Base-by-base conservation (phyloP, 2,113 vertebrate species). In the Lophius piscatorius region DNA sequence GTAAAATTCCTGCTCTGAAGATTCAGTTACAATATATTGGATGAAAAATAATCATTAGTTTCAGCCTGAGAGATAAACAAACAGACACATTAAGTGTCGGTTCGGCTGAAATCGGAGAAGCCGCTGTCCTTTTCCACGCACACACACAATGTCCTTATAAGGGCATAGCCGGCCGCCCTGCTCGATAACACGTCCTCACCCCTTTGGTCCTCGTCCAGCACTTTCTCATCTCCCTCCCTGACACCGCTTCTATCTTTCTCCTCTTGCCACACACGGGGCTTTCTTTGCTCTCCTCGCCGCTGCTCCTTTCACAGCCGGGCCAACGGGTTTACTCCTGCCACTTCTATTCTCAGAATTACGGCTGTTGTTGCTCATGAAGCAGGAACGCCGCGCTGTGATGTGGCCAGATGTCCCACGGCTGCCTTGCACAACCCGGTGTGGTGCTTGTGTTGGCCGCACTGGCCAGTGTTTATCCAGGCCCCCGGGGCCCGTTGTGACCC, bases 361-460 rank as follows among this genome's bases (percentile, higher is more conserved):
- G 58, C 70, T 72, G 78, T 76, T 82, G 71, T 77, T 77, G 78
- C 74, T 76, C 83, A 74, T 85, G 76, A 82, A 74, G 69, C 59
- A 79, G 63, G 58, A 86, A 77, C 63, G 54, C 52, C 52, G 46
- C 21, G 21, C 52, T 78, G 64, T 71, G 74, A 70, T 85, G 81
- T 76, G 80, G 74, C 74, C 81, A 83, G 73, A 87, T 80, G 82
- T 76, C 74, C 67, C 72, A 73, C 31, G 57, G 49, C 60, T 49
- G 79, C 61, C 55, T 85, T 70, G 66, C 77, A 61, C 76, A 83
- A 77, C 63, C 59, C 70, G 52, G 66, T 69, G 77, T 78, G 83
- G 76, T 42, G 67, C 72, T 83, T 74, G 70, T 46, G 45, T 87
- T 86, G 79, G 82, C 86, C 56, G 59, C 44, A 54, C 24, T 17